These are phyloP conservation scores for Sericinus montela DNA, from an alignment of 2,888 invertebrate species.

Conservation along the genomic window DNA sequence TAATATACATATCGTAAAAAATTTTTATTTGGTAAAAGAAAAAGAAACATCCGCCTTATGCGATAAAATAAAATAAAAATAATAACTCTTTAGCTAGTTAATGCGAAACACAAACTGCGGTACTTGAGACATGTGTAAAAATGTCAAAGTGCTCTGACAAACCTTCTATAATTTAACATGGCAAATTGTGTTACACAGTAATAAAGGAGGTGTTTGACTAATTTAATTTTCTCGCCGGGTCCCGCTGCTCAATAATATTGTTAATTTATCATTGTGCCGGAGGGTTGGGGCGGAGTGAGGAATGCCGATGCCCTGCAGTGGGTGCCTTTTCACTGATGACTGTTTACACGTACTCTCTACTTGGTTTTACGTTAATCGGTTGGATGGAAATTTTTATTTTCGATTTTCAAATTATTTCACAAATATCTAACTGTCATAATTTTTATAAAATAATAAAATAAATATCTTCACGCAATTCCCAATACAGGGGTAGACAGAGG, in stretches of 20 bases:
- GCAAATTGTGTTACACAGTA: slow-evolving; percentile 28
- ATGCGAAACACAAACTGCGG: slow-evolving; percentile 38
- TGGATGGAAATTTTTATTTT: background rate
- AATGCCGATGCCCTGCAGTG: slow-evolving; percentile 27
- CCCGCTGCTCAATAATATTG: slow-evolving; percentile 52
- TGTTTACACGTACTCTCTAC: slow-evolving; percentile 15
- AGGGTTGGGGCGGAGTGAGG: slow-evolving; percentile 30
- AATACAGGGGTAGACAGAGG: too few species aligned
- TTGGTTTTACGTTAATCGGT: slow-evolving; percentile 9
- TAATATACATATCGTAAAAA: too few species aligned
- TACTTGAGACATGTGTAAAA: slow-evolving; percentile 34
- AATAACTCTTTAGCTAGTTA: slow-evolving; percentile 60
- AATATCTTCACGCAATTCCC: too few species aligned
- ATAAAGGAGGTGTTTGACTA: slow-evolving; percentile 44
- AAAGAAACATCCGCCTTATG: slow-evolving; percentile 27
- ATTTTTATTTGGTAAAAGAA: background rate
- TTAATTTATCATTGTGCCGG: slow-evolving; percentile 63
- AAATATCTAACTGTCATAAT: too few species aligned
- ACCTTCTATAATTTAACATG: slow-evolving; percentile 44
- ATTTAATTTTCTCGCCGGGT: slow-evolving; percentile 51
- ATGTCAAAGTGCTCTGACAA: slow-evolving; percentile 34
- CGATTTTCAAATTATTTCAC: background rate
- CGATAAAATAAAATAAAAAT: slow-evolving; percentile 54
- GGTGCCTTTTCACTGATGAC: slow-evolving; percentile 21
- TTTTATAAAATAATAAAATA: too few species aligned